Conservation (phyloP, 2,797 vertebrate genomes). For the Geotrypetes seraphini region DNA sequence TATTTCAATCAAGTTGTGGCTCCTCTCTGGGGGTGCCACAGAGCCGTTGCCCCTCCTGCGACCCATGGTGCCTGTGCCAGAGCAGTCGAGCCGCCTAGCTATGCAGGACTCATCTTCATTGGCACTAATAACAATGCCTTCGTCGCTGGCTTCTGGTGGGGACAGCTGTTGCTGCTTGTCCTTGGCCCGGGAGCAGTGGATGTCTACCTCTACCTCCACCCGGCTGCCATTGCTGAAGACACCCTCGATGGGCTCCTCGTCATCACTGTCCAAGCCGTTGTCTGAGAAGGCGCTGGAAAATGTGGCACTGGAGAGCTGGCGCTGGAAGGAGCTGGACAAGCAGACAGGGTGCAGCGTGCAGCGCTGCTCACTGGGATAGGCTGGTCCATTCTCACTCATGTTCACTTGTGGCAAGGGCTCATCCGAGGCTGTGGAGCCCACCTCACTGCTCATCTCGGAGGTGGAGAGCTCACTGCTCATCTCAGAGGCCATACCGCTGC, state of each 20-base stretch:
- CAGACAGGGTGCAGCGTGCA: constrained; percentile 78
- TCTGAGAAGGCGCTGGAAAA: constrained; percentile 94
- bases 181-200: constrained; percentile 69
- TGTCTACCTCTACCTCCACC: constrained; percentile 87
- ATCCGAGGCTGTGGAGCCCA: constrained; percentile 90
- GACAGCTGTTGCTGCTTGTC: constrained; percentile 27
- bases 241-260: constrained; percentile 88
- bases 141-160: constrained; percentile 54
- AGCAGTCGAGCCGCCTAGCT: constrained; percentile 37
- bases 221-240: constrained; percentile 93
- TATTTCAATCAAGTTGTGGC: constrained; percentile 92
- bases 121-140: constrained; percentile 59
- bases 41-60: constrained; percentile 81
- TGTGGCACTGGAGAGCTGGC: constrained; percentile 90
- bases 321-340: constrained; percentile 74
- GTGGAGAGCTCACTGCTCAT: constrained; percentile 96
- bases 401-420: constrained; percentile 70
- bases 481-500: constrained; percentile 78
- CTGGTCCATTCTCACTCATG: constrained; percentile 56
- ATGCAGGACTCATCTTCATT: constrained; percentile 49
- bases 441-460: constrained; percentile 97
- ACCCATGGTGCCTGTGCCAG: constrained; percentile 33
- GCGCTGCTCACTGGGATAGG: constrained; percentile 58
- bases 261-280: constrained; percentile 92
- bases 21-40: constrained; percentile 80